These are phyloP conservation scores for Cyaniris semiargus DNA, from an alignment of 2,888 invertebrate species.

Conservation along the genomic window DNA sequence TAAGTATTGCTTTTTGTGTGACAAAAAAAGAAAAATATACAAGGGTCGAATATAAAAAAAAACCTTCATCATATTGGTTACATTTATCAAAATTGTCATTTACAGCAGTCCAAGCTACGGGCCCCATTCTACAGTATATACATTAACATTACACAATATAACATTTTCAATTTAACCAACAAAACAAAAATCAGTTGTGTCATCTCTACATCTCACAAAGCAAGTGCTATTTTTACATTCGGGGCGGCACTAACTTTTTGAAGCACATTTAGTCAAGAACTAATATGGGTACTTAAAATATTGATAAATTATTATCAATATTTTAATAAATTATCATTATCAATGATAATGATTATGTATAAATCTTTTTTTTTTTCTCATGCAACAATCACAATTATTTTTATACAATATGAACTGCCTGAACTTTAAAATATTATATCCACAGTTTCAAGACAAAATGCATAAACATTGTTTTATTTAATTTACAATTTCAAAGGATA, in stretches of 20 bases:
- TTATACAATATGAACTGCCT: not conserved
- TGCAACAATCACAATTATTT: too few species aligned
- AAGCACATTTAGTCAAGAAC: not conserved
- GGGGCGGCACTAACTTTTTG: not conserved
- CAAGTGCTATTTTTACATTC: not conserved
- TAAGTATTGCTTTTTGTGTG: not conserved
- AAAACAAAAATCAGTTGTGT: not conserved
- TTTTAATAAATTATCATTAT: too few species aligned
- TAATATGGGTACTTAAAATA: not conserved
- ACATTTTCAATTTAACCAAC: not conserved
- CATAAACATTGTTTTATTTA: not conserved
- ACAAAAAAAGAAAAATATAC: not conserved
- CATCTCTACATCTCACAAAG: slow-evolving; percentile 4
- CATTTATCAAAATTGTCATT: not conserved
- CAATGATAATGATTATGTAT: too few species aligned
- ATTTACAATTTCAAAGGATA: not conserved
- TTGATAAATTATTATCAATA: too few species aligned
- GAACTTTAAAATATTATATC: not conserved
- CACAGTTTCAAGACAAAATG: not conserved
- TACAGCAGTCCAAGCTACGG: not conserved
- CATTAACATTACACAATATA: not conserved
- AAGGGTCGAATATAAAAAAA: too few species aligned
- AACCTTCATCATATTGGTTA: too few species aligned
- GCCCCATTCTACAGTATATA: not conserved
- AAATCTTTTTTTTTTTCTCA: too few species aligned